phyloP scores from a whole-genome alignment of 2,113 vertebrate species.

The Macrotus californicus region DNA sequence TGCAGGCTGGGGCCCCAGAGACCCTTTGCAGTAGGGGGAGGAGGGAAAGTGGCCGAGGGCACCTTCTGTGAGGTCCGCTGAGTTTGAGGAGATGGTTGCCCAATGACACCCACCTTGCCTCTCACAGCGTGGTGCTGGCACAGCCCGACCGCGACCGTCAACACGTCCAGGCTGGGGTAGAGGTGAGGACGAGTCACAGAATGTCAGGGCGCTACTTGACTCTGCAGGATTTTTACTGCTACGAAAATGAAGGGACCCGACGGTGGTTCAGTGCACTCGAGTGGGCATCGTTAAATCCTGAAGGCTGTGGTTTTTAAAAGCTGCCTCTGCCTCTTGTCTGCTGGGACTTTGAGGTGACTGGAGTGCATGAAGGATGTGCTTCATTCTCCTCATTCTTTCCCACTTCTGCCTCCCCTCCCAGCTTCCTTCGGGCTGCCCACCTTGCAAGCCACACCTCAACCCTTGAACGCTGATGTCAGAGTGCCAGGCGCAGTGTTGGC shows the following conservation, averaged over 20 bases:
- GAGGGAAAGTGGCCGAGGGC: too few relatives aligned
- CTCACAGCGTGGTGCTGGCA: background rate
- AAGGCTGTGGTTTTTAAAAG: slow-evolving; percentile 51
- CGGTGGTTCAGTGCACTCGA: background rate
- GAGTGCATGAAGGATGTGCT: background rate
- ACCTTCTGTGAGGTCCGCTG: too few relatives aligned
- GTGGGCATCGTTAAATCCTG: slow-evolving; percentile 17
- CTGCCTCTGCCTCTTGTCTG: background rate
- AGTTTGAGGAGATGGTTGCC: background rate
- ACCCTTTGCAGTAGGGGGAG: too few relatives aligned
- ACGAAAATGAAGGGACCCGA: slow-evolving; percentile 35
- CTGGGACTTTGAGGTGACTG: background rate
- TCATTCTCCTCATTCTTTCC: background rate
- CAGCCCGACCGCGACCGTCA: background rate
- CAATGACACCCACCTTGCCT: background rate
- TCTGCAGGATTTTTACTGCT: background rate
- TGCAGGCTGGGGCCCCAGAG: too few relatives aligned
- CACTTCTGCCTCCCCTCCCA: background rate
- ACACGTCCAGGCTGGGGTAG: background rate
- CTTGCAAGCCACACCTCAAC: too few relatives aligned
- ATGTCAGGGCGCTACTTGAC: background rate
- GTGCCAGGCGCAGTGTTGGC: too few relatives aligned
- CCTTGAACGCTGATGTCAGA: too few relatives aligned
- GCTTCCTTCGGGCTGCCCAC: background rate
- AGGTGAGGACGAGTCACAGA: background rate